Evolutionary conservation across 2,797 vertebrate genomes (phyloP).

Genomic region (Melopsittacus undulatus): DNA sequence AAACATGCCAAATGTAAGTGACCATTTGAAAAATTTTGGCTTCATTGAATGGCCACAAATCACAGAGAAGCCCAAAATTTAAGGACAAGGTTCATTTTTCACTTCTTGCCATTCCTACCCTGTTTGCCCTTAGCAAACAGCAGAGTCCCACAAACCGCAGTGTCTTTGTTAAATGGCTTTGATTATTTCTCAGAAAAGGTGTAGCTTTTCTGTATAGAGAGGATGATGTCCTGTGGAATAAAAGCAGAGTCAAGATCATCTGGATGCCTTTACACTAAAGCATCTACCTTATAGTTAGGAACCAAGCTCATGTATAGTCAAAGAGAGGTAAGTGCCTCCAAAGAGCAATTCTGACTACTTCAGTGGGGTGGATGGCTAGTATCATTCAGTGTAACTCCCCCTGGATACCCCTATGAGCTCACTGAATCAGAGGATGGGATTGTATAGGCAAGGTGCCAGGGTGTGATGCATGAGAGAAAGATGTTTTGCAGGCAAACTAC

Average conservation of each 20-base stretch:
- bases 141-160: neutral
- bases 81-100: neutral
- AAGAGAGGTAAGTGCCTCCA: neutral
- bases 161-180: neutral
- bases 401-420: neutral
- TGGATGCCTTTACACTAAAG: neutral
- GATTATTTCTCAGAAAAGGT: neutral
- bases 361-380: neutral
- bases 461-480: neutral
- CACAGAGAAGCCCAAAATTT: neutral
- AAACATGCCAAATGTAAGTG: neutral
- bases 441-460: neutral
- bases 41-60: neutral
- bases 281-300: neutral
- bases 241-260: neutral
- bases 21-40: neutral
- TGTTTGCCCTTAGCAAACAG: neutral
- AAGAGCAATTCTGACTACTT: neutral
- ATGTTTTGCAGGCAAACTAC: neutral
- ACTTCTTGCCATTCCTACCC: neutral
- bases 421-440: accelerated
- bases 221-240: neutral
- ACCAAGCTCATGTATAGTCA: neutral
- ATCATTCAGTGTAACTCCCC: neutral
- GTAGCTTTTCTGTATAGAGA: neutral